Conservation (phyloP, 2,113 vertebrate species). For the Siphamia tubifer region DNA sequence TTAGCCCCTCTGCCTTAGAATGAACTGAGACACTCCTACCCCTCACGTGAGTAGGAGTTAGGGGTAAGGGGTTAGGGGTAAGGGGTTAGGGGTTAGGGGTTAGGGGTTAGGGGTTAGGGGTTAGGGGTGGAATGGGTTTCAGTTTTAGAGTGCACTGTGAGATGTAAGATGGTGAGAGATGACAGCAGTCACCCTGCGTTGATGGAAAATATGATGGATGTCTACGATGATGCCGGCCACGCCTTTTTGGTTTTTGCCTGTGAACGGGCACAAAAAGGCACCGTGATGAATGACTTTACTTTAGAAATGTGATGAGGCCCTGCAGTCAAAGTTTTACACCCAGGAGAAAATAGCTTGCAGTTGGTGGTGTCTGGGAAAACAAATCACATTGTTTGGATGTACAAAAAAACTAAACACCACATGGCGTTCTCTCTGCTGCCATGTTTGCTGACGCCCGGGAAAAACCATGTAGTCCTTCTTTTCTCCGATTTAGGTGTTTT, state of each 20-base stretch:
- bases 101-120: too few relatives aligned
- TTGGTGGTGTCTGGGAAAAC: not conserved
- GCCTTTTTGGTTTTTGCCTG: conserved; percentile 41
- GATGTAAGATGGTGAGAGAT: conserved; percentile 46
- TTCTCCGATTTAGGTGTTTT: not conserved
- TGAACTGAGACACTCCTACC: too few relatives aligned
- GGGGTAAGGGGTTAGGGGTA: too few relatives aligned
- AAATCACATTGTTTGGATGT: not conserved
- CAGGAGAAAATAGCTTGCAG: not conserved
- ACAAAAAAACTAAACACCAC: not conserved
- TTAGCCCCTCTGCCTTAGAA: too few relatives aligned
- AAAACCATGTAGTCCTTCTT: not conserved
- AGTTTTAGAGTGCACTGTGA: conserved; percentile 10
- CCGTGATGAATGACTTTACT: conserved; percentile 53
- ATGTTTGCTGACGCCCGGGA: not conserved
- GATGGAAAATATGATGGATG: conserved; percentile 59
- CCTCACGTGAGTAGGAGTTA: too few relatives aligned
- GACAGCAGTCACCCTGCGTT: conserved; percentile 37
- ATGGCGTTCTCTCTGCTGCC: not conserved
- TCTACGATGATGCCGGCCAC: conserved; percentile 38
- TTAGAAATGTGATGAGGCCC: conserved; percentile 34
- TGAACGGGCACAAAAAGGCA: conserved; percentile 12
- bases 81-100: too few relatives aligned
- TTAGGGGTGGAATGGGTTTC: too few relatives aligned
- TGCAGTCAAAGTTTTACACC: not conserved